Evolutionary conservation across 2,888 invertebrate species (phyloP).

Genomic region (Calameuta filiformis): DNA sequence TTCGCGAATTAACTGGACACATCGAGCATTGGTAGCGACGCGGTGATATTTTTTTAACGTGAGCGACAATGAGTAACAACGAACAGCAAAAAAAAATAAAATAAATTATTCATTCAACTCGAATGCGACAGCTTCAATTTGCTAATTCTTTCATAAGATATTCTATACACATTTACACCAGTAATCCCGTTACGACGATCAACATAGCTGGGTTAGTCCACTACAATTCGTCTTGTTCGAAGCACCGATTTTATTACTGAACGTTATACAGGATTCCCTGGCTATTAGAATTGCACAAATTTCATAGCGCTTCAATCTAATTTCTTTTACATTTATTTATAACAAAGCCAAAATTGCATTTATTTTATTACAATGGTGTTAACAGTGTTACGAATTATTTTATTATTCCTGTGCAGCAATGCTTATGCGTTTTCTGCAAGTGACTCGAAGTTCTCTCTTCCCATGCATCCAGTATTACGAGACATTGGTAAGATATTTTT

Average conservation of each 20-base stretch:
- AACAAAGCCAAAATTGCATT: background rate
- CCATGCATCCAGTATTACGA: conserved; percentile 66
- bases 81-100: background rate
- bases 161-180: background rate
- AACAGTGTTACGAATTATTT: background rate
- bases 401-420: background rate
- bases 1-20: background rate
- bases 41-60: no score
- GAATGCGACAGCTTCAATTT: background rate
- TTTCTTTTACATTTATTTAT: background rate
- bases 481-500: conserved; percentile 61
- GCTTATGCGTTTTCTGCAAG: conserved; percentile 11
- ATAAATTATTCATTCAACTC: background rate
- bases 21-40: background rate
- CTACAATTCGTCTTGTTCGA: background rate
- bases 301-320: background rate
- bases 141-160: background rate
- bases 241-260: background rate
- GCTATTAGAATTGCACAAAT: background rate
- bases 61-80: background rate
- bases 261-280: background rate
- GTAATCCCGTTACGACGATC: background rate
- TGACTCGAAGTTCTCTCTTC: conserved; percentile 45
- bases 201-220: background rate
- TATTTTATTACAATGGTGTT: background rate